Conservation (phyloP, 2,113 vertebrate genomes). For the Psophia crepitans region DNA sequence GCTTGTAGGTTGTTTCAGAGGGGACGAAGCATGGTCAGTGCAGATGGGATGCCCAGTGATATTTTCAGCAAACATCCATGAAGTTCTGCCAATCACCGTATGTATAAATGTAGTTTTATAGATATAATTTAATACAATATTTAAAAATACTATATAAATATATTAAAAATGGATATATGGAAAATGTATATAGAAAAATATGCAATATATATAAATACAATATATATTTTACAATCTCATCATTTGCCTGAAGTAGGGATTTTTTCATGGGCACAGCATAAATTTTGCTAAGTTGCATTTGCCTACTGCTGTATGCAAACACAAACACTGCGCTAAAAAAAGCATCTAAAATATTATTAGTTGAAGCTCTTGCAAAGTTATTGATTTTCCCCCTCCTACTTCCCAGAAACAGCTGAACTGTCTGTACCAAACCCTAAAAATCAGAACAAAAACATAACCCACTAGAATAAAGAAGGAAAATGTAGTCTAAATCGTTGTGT, state of each 20-base stretch:
- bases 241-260: background rate
- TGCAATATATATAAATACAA: background rate
- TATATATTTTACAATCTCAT: background rate
- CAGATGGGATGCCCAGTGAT: background rate
- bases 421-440: background rate
- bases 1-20: background rate
- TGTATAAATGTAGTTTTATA: background rate
- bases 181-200: background rate
- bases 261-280: background rate
- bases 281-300: background rate
- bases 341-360: background rate
- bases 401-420: slow-evolving; percentile 20
- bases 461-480: background rate
- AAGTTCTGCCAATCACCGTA: background rate
- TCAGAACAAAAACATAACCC: background rate
- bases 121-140: too few species aligned
- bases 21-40: background rate
- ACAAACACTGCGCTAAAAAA: background rate
- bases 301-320: background rate
- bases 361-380: background rate
- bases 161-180: background rate
- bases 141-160: too few species aligned
- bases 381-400: background rate
- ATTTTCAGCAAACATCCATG: background rate
- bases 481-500: background rate